Base-by-base conservation (phyloP, 1,140 invertebrate species). In the Antheraea mylitta region DNA sequence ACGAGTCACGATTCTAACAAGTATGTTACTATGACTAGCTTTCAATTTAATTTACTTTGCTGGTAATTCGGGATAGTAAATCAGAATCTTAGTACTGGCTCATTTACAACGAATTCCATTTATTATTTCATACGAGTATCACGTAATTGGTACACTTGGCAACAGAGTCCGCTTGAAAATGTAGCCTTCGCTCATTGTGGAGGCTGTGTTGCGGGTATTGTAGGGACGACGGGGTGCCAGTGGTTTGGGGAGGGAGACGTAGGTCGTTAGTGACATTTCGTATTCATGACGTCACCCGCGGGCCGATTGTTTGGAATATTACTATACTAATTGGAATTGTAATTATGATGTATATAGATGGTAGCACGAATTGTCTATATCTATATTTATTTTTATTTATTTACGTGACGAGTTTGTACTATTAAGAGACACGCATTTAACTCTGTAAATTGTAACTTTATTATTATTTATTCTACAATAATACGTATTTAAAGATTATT, bases 281-380 rank as follows among this genome's bases (percentile, higher is more conserved):
- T 90, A 91, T 90, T 90, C 89, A 91, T 91, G 87, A 88, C 89
- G 87, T 88, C 82, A 82, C 78, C 83, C 82, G 65, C 78, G 81
- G 85, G 83, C 83, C 89, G 87, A 91, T 91, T 91, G 87, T 91
- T 91, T 91, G 89, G 87, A 86, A 91, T 89, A 89, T 89, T 91
- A 91, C 82, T 89, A 66, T 30, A 30, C 87, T 89, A 91, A 91
- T 91, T 91, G 87, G 80, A 89, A 89, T 89, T 91, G 87, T 89
- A 87, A 89, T 82, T 78, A 82, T 85, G 45, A 53, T 53, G 13
- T 53, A 86, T 87, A 87, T 83, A 69, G 73, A 58, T 48, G 58
- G 68, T 70, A 74, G 74, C 9, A 13, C 11, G 7, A 10, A 10
- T 53, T n/a, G 45, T 53, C 9, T 53, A 16, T 53, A 16, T 2